Evolutionary conservation across 2,888 invertebrate species (phyloP), one percentile per base, ranked within the genome.

Genomic region (Metallyticus violacea): DNA sequence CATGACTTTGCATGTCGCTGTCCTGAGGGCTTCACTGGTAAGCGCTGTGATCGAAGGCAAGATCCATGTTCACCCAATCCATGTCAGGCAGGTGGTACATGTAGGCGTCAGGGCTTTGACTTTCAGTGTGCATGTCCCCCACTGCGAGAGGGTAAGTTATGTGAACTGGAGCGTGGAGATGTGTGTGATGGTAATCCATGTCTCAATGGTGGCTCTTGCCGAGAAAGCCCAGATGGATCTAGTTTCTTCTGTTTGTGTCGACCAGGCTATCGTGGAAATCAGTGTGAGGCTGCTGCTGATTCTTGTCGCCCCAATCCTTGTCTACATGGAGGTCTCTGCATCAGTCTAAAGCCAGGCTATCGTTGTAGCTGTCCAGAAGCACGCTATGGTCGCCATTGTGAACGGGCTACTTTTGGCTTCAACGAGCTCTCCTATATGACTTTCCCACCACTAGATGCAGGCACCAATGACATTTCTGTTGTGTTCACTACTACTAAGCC

Each of bases 261-360:
- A 2, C 96, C 97, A 2, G 98, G 98, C 0, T 99, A 97, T 91
- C 94, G 97, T 15, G 99, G 99, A 2, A 97, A 96, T 91, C 96
- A 96, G 89, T 99, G 99, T 91, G 98, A 98, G 92, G 95, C 96
- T 26, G 93, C 96, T 3, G 96, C 97, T 0, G 97, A 98, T 91
- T 97, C 97, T 0, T 99, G 99, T 90, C 93, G 97, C 87, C 97
- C 97, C 0, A 98, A 98, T 91, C 98, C 98, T n/a, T 99, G 99
- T 90, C 92, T 97, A 88, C 94, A 97, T 91, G 98, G 97, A 29
- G 98, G 98, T 40, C 93, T 97, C 80, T 99, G 99, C 90, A 95
- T 97, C 25, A 96, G 96, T 88, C 92, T 97, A n/a, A 97, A 97
- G 90, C 97, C 97, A 7, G 97, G 97, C 76, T 98, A 97, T 90